These are phyloP conservation scores for Chymomyza procnemis DNA, from an alignment of 2,888 invertebrate species.

Conservation along the genomic window DNA sequence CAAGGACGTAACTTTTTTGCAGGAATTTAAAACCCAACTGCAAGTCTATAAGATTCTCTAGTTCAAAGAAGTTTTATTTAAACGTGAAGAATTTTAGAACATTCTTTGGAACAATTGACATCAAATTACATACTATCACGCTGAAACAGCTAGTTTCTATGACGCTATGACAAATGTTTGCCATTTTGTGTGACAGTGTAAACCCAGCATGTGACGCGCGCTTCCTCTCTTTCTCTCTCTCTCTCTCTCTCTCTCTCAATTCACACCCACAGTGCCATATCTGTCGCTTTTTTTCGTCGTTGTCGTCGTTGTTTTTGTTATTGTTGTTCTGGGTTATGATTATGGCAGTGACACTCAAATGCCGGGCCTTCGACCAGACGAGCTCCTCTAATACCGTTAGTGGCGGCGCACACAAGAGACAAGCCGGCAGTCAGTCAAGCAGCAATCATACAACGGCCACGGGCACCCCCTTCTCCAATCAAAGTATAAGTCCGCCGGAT, in stretches of 20 bases:
- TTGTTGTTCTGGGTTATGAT: no score
- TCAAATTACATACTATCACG: no score
- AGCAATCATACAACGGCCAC: slow-evolving; percentile 6
- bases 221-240: no score
- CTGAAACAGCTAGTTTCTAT: no score
- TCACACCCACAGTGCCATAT: slow-evolving; percentile 2
- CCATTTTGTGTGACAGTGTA: background rate
- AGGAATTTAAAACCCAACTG: no score
- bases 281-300: slow-evolving; percentile 18
- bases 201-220: background rate
- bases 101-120: no score
- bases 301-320: slow-evolving; percentile 12
- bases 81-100: no score
- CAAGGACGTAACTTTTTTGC: no score
- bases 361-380: slow-evolving; percentile 17
- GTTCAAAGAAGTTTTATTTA: no score
- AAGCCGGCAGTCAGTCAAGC: slow-evolving; percentile 41
- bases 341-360: slow-evolving; percentile 70
- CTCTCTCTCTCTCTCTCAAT: slow-evolving; percentile 13
- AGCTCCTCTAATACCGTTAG: slow-evolving; percentile 29
- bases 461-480: background rate
- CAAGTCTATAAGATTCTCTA: no score
- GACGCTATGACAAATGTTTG: background rate
- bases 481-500: background rate
- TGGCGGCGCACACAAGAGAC: slow-evolving; percentile 37